Conservation (phyloP, 2,888 invertebrate species). For the Drosophila prolongata region DNA sequence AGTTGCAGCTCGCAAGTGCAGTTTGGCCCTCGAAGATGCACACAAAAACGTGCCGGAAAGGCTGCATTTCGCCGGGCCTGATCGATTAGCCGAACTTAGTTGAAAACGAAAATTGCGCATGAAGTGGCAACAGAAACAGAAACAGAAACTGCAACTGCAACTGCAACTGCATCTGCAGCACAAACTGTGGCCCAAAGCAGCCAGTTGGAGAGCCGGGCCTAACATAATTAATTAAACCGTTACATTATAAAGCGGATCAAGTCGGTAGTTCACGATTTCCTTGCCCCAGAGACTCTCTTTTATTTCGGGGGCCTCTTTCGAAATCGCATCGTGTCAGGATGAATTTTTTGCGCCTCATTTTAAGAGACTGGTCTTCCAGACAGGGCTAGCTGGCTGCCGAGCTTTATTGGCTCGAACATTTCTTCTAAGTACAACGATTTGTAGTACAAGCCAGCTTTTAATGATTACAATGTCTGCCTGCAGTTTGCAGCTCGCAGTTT, state of each 20-base stretch:
- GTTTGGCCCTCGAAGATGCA: conserved; percentile 35
- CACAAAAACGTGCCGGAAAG: conserved; percentile 36
- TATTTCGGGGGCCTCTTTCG: conserved; percentile 49
- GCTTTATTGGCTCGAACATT: conserved; percentile 71
- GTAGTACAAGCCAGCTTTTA: conserved; percentile 76
- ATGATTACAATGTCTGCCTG: conserved; percentile 76
- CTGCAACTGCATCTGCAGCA: conserved; percentile 49
- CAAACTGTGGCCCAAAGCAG: conserved; percentile 14
- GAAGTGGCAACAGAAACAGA: conserved; percentile 75
- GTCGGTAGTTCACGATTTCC: conserved; percentile 77
- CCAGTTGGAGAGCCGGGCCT: conserved; percentile 53
- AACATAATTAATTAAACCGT: conserved; percentile 85
- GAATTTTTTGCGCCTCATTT: conserved; percentile 79
- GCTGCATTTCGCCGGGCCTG: conserved; percentile 58
- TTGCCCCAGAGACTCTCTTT: conserved; percentile 39
- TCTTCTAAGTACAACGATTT: conserved; percentile 77
- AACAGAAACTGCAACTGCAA: conserved; percentile 63
- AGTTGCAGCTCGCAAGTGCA: conserved; percentile 53
- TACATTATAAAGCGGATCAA: conserved; percentile 82
- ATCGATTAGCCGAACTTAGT: conserved; percentile 74
- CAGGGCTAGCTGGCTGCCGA: conserved; percentile 31
- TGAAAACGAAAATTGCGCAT: conserved; percentile 78
- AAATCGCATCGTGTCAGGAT: conserved; percentile 79
- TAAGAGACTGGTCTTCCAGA: conserved; percentile 26
- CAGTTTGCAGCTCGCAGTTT: conserved; percentile 26